Evolutionary conservation across 92 coral and sea anemone species (phyloP), one percentile per base, ranked within the genome.

Genomic region (Scolanthus callimorphus): DNA sequence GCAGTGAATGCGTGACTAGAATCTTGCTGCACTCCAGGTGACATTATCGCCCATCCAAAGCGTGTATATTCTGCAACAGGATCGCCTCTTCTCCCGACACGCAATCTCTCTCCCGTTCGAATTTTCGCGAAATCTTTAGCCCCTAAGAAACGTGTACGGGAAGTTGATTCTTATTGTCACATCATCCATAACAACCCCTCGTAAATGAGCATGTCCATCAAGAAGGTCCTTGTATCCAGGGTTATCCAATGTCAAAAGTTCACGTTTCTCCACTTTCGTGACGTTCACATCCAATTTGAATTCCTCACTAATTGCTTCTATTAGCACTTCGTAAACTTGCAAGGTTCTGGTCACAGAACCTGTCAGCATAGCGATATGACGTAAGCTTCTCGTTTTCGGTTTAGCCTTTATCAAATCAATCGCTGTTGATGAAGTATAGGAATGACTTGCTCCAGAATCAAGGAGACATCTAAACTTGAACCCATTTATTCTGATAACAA

Each of bases 371-470:
- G 86, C 84, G 28, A 74, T 80, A 37, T 85, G 80, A 10, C 81
- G 67, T 6, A 85, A 29, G 25, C 73, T 50, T 17, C 66, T 27
- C 55, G 83, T 49, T 54, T 69, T 64, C 11, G 79, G 30, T 74
- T 60, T 60, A 38, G 85, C 85, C 51, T 81, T 71, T 2, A 59
- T 69, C 31, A 81, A 61, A 17, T 63, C 71, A 26, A 75, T 48
- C 2, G 57, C 63, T n/a, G 83, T 80, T 0, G 88, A 80, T 15
- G 89, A 86, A 3, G 74, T 84, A 24, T 75, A 79, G 11, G 73
- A 77, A 81, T 62, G 88, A 73, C 88, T 77, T 31, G 85, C 82
- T 51, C 85, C 85, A 60, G 56, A 75, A 76, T 80, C 94, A 55
- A 74, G 58, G 8, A 85, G 48, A 11, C 77, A 80, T 9, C 84